These are phyloP conservation scores for Molanna angustata DNA, from an alignment of 2,888 invertebrate species.

Conservation along the genomic window DNA sequence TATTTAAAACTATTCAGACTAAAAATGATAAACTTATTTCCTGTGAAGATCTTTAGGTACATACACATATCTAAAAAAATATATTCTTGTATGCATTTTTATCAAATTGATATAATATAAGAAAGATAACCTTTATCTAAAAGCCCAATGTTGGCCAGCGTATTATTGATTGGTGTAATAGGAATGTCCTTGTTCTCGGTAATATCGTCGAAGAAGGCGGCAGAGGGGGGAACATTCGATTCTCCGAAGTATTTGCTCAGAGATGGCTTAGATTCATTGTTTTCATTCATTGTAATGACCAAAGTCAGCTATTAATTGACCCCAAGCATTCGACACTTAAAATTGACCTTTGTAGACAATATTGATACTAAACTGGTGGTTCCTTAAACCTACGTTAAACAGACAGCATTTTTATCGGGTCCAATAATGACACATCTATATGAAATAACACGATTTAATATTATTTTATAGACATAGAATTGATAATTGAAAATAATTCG, in stretches of 20 bases:
- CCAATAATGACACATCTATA: too few relatives aligned
- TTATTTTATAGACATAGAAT: too few relatives aligned
- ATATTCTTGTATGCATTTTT: too few relatives aligned
- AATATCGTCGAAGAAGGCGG: conserved; percentile 54
- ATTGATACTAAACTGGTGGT: too few relatives aligned
- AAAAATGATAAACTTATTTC: too few relatives aligned
- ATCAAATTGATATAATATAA: conserved; percentile 2
- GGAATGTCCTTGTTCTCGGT: conserved; percentile 32
- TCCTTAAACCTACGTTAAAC: too few relatives aligned
- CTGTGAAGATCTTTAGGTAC: too few relatives aligned
- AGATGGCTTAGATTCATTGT: conserved; percentile 50
- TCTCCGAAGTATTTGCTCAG: conserved; percentile 59
- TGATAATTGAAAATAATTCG: too few relatives aligned
- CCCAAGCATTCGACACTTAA: conserved; percentile 18
- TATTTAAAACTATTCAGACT: too few relatives aligned
- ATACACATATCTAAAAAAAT: too few relatives aligned
- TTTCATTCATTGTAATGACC: conserved; percentile 25
- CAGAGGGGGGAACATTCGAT: conserved; percentile 41
- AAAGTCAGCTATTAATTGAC: conserved; percentile 19
- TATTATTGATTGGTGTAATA: conserved; percentile 27
- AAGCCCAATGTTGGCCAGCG: conserved; percentile 27
- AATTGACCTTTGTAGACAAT: conserved; percentile 24
- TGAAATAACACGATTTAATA: too few relatives aligned
- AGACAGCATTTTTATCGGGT: too few relatives aligned
- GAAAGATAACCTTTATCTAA: conserved; percentile 23